Conservation (phyloP, 2,113 vertebrate species). For the Podilymbus podiceps region DNA sequence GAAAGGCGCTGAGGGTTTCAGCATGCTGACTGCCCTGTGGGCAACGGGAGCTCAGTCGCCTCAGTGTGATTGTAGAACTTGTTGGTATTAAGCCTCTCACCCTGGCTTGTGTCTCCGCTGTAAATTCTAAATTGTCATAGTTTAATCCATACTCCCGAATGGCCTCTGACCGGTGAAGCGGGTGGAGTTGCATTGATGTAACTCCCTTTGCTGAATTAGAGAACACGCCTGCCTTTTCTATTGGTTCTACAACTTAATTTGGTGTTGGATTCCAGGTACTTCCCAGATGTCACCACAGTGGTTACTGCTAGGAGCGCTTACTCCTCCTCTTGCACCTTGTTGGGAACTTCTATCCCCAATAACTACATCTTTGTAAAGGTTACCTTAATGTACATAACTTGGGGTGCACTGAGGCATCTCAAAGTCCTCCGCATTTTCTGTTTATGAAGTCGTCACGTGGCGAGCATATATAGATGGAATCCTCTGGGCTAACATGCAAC, state of each 20-base stretch:
- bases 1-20: neutral
- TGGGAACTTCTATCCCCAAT: neutral
- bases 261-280: neutral
- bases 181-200: neutral
- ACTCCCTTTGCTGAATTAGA: neutral
- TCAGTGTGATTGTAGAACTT: neutral
- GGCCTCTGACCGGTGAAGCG: neutral
- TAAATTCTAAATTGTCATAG: neutral
- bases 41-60: neutral
- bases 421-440: neutral
- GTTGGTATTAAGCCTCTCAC: neutral
- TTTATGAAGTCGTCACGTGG: neutral
- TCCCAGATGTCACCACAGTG: fast-evolving
- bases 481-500: neutral
- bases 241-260: neutral
- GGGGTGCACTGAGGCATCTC: neutral
- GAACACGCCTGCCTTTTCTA: neutral
- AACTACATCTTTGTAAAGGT: neutral
- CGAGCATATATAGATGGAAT: neutral
- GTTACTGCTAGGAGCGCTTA: neutral
- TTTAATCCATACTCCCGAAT: neutral
- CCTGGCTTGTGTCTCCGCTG: fast-evolving
- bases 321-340: neutral
- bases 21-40: too few species aligned
- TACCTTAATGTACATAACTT: neutral